Conservation (phyloP, 2,797 vertebrate species). For the Acipenser transmontanus region DNA sequence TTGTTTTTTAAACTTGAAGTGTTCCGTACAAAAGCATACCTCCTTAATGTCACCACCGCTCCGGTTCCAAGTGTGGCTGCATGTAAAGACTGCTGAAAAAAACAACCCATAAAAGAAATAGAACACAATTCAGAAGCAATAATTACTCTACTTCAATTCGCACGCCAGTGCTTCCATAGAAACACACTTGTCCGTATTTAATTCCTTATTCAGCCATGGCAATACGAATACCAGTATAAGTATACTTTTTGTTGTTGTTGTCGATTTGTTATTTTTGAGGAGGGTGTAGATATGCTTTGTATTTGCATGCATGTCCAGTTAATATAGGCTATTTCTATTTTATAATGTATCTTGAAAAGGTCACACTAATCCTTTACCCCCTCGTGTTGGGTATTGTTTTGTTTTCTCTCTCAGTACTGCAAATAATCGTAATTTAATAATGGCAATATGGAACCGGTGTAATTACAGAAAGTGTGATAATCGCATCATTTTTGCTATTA, state of each 20-base stretch:
- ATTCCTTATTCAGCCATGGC: conserved; percentile 60
- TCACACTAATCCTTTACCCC: too few species aligned
- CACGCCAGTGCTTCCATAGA: conserved; percentile 67
- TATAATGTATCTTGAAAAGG: conserved; percentile 10
- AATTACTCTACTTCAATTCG: conserved; percentile 65
- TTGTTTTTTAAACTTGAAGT: conserved; percentile 97
- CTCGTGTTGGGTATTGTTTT: not conserved
- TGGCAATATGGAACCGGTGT: too few species aligned
- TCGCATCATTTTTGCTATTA: too few species aligned
- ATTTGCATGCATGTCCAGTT: not conserved
- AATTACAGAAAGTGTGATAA: too few species aligned
- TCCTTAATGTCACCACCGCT: conserved; percentile 81
- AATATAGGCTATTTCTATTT: conserved; percentile 15
- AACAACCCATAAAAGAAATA: conserved; percentile 40
- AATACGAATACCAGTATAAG: conserved; percentile 60
- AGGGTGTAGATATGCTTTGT: too few species aligned
- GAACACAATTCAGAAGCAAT: conserved; percentile 77
- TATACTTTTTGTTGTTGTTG: conserved; percentile 12
- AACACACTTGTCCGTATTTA: conserved; percentile 60
- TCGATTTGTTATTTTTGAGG: not conserved
- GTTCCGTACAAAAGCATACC: conserved; percentile 80
- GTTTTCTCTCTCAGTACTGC: not conserved
- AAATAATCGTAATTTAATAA: not conserved
- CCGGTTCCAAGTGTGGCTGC: conserved; percentile 61
- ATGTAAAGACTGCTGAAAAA: conserved; percentile 45